These are phyloP conservation scores for Corticium candelabrum DNA, from an alignment of 37 sponge, comb jelly and placozoan species.

Conservation along the genomic window DNA sequence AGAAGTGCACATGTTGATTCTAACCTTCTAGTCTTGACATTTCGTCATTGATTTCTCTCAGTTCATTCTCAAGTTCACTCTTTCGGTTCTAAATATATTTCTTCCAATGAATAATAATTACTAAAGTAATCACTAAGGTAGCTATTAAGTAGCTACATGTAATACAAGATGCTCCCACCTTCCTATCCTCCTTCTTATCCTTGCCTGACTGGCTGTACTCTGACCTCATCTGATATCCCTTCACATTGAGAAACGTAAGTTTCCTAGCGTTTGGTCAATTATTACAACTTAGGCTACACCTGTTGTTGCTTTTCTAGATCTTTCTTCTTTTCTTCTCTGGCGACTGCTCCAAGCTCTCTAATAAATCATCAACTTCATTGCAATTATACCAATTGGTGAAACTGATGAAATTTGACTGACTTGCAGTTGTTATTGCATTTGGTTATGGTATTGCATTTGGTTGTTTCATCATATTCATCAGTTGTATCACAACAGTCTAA, in stretches of 20 bases:
- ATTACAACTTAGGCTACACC: no score
- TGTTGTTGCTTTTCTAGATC: constrained; percentile 9
- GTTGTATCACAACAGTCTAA: constrained; percentile 85
- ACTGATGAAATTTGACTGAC: background rate
- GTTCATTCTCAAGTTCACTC: no score
- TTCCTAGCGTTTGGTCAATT: no score
- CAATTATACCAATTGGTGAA: no score
- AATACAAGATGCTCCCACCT: background rate
- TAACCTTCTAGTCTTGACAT: no score
- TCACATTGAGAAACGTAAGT: no score
- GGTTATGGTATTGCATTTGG: background rate
- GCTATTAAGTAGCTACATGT: background rate
- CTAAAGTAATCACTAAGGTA: no score
- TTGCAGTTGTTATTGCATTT: background rate
- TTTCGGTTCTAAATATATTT: no score
- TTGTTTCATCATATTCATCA: constrained; percentile 50
- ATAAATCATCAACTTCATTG: no score
- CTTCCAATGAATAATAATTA: no score
- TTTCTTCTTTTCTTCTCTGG: background rate
- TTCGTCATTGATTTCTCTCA: no score
- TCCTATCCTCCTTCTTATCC: constrained; percentile 26
- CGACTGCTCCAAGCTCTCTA: background rate
- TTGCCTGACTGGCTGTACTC: constrained; percentile 42
- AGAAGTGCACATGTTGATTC: no score
- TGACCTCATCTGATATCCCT: constrained; percentile 47